Evolutionary conservation across 1,140 invertebrate species (phyloP), one percentile per base, ranked within the genome.

Genomic region (Mactra quadrangularis): DNA sequence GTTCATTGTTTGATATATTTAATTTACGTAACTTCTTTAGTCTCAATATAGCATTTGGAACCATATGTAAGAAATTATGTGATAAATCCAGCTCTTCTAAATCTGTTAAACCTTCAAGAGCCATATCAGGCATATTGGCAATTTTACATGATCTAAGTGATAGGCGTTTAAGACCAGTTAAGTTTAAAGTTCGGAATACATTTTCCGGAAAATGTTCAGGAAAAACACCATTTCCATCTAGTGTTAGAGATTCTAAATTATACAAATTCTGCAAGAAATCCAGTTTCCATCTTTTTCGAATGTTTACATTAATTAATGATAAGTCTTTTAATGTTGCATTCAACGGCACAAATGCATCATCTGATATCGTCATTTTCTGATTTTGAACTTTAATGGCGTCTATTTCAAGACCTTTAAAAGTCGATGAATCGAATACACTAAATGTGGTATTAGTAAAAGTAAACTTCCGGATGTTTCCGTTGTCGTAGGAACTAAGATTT

Each of bases 1-100:
- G 45, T 41, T 31, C 29, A 50, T 82, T 82, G 57, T 74, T 55
- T 25, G 70, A 82, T 29, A 82, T 55, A 60, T 82, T 82, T 27
- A 82, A 7, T 53, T 35, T 41, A 55, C 38, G 68, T 31, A 82
- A 31, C n/a, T 82, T 82, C 50, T 31, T 50, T 38, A 82, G 38
- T 19, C 15, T 35, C 29, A 74, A 31, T 35, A 82, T 47, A 22
- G 66, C 55, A 19, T 47, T 27, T 41, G 68, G 59, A 13, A 74
- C 35, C n/a, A 50, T 13, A 1, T 68, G 60, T 11, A 82, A n/a
- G 29, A 45, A 47, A 33, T 82, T 82, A 55, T 74, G 47, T 29
- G 79, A 72, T 27, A 82, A 66, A 75, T 82, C 70, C 22, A 82
- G 45, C 7, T n/a, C 29, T 64, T 62, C 70, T 25, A 82, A 53